Percentiles rank a stretch among this genome's conserved stretches.
Conservation (phyloP, 2,113 vertebrate genomes). For the Tupaia chinensis region DNA sequence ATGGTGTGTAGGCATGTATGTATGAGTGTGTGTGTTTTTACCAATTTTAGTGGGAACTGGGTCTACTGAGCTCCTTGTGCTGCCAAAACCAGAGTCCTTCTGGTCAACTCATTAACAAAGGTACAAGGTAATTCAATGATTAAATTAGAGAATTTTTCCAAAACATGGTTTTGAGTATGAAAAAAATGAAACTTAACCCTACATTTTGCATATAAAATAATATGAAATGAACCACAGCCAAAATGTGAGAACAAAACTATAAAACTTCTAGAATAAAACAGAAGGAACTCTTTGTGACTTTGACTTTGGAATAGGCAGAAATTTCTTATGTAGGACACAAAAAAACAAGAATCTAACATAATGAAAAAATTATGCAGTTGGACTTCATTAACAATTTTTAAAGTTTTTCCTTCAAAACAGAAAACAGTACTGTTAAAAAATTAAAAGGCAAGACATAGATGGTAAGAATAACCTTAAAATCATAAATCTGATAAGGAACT, state of each 20-base stretch:
- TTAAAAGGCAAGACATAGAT: slow-evolving; percentile 9
- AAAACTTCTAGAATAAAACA: slow-evolving; percentile 53
- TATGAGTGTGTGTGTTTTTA: neutral
- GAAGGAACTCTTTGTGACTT: neutral
- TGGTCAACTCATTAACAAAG: neutral
- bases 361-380: neutral
- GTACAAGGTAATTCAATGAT: neutral
- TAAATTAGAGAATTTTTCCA: neutral
- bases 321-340: slow-evolving; percentile 27
- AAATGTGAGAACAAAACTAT: slow-evolving; percentile 14
- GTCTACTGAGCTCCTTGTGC: neutral
- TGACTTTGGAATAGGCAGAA: slow-evolving; percentile 39
- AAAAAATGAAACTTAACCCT: neutral
- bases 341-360: slow-evolving; percentile 42
- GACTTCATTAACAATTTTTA: slow-evolving; percentile 47
- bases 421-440: slow-evolving; percentile 58
- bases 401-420: slow-evolving; percentile 51
- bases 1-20: neutral
- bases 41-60: neutral
- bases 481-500: slow-evolving; percentile 50
- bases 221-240: neutral
- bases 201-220: neutral
- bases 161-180: neutral
- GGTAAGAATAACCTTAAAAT: slow-evolving; percentile 9
- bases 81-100: neutral